Base-by-base conservation (phyloP, 2,888 invertebrate species). In the Pseudanteris insignis region DNA sequence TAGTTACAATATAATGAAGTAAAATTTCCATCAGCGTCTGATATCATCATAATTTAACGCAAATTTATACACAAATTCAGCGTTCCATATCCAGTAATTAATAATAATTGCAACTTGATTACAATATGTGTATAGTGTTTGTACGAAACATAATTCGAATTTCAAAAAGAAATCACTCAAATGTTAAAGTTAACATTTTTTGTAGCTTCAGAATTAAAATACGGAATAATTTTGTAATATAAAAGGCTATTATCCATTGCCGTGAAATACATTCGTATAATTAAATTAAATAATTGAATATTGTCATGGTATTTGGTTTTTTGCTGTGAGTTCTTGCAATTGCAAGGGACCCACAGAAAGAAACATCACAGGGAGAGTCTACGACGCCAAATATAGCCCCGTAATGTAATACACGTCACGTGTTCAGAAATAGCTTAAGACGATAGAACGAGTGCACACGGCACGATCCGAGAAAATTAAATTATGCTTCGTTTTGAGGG, bases 361-460 rank as follows among this genome's bases (percentile, higher is more conserved):
- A 61, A 51, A 26, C 44, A 43, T 50, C 64, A 41, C 36, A 37
- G 54, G 59, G 59, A 66, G 65, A 69, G 57, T 64, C 67, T 60
- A 59, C 57, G 69, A 68, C 65, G 67, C 84, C 84, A 82, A 84
- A 84, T 84, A 84, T 84, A 84, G 84, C 74, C 69, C 70, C 77
- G 84, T 84, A 84, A 84, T 83, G 83, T 81, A 82, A 84, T 83
- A 82, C 83, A 83, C 79, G 78, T 79, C 81, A 79, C 74, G 73
- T 70, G 80, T 78, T 81, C 82, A 81, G 81, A 84, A 84, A 84
- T 84, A 84, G 82, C 81, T 70, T 80, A 76, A 74, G 75, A 72
- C 80, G 77, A 76, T 81, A 81, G 81, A 78, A 77, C 65, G 67
- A 65, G 70, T 84, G 84, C 84, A 80, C 84, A 84, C 84, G 84